A percentile compares a stretch with the other conserved stretches of the same genome.
Conservation (phyloP, 1,140 invertebrate species). For the Choristoneura fumiferana region DNA sequence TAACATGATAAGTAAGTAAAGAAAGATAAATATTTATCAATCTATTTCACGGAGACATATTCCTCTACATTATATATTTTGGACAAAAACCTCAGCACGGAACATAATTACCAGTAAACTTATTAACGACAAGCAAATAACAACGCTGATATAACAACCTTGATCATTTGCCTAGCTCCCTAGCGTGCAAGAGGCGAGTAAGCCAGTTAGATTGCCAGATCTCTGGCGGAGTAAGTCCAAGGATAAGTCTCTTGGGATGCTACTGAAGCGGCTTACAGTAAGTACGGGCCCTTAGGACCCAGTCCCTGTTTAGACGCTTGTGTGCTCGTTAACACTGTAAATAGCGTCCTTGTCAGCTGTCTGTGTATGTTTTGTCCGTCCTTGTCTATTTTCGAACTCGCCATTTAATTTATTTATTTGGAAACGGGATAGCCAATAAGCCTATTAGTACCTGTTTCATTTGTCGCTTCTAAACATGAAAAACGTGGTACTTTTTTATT, state of each 20-base stretch:
- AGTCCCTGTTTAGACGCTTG: slow-evolving; percentile 17
- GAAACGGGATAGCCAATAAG: too few species aligned
- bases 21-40: too few species aligned
- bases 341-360: slow-evolving; percentile 24
- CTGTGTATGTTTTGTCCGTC: neutral
- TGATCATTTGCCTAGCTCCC: slow-evolving; percentile 50
- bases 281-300: slow-evolving; percentile 44
- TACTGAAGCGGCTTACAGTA: slow-evolving; percentile 63
- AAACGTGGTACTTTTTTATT: too few species aligned
- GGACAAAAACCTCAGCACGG: too few species aligned
- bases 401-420: too few species aligned
- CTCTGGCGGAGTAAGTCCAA: slow-evolving; percentile 64
- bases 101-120: too few species aligned
- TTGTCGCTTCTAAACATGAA: too few species aligned
- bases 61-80: too few species aligned
- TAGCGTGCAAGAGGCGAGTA: slow-evolving; percentile 52
- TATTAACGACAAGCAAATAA: neutral
- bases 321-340: slow-evolving; percentile 36
- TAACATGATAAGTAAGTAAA: too few species aligned
- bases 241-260: slow-evolving; percentile 64
- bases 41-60: too few species aligned
- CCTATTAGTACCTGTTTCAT: too few species aligned
- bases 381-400: neutral
- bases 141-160: slow-evolving; percentile 20
- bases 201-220: slow-evolving; percentile 57